phyloP scores from a whole-genome alignment of 2,888 invertebrate species.

The Hoplodrina ambigua region DNA sequence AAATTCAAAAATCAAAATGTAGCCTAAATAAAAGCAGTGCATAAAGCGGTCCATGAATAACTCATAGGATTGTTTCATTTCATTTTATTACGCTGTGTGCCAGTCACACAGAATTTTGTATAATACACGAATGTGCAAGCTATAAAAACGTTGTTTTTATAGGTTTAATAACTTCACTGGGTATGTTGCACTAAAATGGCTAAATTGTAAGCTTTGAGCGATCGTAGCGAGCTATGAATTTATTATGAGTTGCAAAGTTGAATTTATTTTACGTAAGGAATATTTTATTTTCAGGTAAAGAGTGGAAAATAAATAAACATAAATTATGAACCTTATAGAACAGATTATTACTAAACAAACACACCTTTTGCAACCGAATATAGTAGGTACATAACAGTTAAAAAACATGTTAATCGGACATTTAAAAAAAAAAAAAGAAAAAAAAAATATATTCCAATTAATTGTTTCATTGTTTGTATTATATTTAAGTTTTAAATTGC shows the following conservation, averaged over 20 bases:
- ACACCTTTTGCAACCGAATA: too few species aligned
- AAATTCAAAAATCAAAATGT: conserved; percentile 50
- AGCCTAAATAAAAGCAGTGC: conserved; percentile 58
- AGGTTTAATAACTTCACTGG: conserved; percentile 77
- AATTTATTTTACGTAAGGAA: conserved; percentile 3
- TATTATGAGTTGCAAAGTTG: conserved; percentile 17
- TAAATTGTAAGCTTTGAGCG: conserved; percentile 58
- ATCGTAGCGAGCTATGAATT: conserved; percentile 42
- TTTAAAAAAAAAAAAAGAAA: too few species aligned
- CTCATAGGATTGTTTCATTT: conserved; percentile 88
- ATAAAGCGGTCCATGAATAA: conserved; percentile 83
- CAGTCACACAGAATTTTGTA: conserved; percentile 80
- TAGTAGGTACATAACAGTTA: too few species aligned
- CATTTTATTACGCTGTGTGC: conserved; percentile 85
- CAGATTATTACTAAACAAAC: too few species aligned
- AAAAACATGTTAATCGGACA: too few species aligned
- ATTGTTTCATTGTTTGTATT: too few species aligned
- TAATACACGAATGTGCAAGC: conserved; percentile 75
- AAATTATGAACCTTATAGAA: too few species aligned
- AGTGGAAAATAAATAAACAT: too few species aligned
- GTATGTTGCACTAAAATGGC: conserved; percentile 65
- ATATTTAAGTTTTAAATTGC: too few species aligned
- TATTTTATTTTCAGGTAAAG: not conserved
- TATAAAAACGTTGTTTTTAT: conserved; percentile 82
- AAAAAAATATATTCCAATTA: too few species aligned